A percentile compares a stretch with the other conserved stretches of the same genome.
Conservation (phyloP, 2,113 vertebrate species). For the Emydura subglobosa region DNA sequence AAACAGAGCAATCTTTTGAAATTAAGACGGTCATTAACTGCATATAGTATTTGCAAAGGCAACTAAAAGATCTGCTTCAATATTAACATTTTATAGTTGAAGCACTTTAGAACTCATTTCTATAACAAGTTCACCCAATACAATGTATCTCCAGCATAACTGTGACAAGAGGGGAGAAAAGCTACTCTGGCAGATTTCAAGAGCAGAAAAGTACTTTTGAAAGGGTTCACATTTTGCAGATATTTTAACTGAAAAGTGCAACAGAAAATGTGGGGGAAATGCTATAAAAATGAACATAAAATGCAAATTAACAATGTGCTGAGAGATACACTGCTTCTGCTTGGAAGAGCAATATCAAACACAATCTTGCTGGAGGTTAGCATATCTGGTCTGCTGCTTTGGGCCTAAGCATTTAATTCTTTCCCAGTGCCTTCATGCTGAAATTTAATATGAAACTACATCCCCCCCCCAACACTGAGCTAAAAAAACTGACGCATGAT, state of each 20-base stretch:
- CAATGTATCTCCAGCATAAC: neutral
- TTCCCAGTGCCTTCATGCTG: neutral
- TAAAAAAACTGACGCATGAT: slow-evolving; percentile 3
- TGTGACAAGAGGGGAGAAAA: slow-evolving; percentile 4
- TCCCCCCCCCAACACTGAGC: neutral
- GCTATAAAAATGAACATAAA: neutral
- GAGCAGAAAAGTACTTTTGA: neutral
- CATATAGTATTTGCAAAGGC: neutral
- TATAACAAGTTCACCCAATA: neutral
- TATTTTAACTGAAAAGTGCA: neutral
- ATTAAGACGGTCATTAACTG: slow-evolving; percentile 10
- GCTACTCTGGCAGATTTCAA: neutral
- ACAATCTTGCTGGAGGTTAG: neutral
- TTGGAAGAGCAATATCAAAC: slow-evolving; percentile 16
- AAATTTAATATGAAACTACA: neutral
- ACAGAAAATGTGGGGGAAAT: neutral
- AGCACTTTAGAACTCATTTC: neutral
- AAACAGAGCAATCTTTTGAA: slow-evolving; percentile 30
- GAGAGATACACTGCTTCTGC: neutral
- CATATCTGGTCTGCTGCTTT: neutral
- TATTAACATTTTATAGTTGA: slow-evolving; percentile 25
- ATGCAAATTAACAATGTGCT: neutral
- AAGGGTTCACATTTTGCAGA: neutral
- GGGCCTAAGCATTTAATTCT: neutral
- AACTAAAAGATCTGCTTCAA: neutral